Evolutionary conservation across 2,888 invertebrate species (phyloP), one percentile per base, ranked within the genome.

Genomic region (Melanostoma scalare): DNA sequence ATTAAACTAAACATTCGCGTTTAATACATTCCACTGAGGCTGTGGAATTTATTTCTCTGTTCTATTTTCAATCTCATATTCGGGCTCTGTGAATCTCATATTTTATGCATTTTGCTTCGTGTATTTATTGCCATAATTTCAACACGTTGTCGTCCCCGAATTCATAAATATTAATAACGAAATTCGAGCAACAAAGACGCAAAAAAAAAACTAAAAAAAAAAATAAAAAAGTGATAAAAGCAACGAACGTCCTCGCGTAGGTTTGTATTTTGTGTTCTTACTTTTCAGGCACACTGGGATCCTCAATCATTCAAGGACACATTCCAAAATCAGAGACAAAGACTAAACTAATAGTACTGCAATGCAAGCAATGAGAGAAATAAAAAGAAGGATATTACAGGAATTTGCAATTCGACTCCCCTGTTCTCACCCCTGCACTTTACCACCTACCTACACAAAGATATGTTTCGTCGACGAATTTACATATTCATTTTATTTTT

Each of bases 131-230:
- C 78, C 58, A 65, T 82, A 74, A 68, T 82, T 78, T 77, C 78
- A 78, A 77, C 77, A 82, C 73, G 50, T n/a, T 58, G 30, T 48
- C 9, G 73, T 82, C 56, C 73, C 71, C 55, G 68, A 73, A 61
- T 77, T 82, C 78, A 82, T 82, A 82, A 82, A 82, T 82, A 82
- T 82, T 77, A 74, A 82, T 73, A 82, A 73, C 42, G 48, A 44
- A 65, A 69, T 60, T 6, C 10, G n/a, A 56, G 63, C 69, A 36
- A 40, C 40, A 38, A 20, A 20, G 20, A 20, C 20, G 20, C 20
- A 20, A 1, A 20, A 0, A 20, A 20, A 20, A 20, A 20, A 20
- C 0, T 20, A 20, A 0, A n/a, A 36, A 35, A 53, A 40, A 56
- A 6, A 9, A n/a, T 50, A 38, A 50, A 20, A 48, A 61, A 61